Conservation (phyloP, 2,113 vertebrate species). For the Xenopus tropicalis region UCB_Xtro_10.0 CM004445.2:8839501-8840000, state of each 20-base stretch:
- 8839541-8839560: slow-evolving; percentile 7
- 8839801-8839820: not conserved
- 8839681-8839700: slow-evolving; percentile 70
- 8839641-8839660: not conserved
- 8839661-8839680: slow-evolving; percentile 46
- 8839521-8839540: not conserved
- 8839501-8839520: not conserved
- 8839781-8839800: slow-evolving; percentile 23
- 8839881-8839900: not conserved
- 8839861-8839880: not conserved
- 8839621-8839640: not conserved
- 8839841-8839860: not conserved
- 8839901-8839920: slow-evolving; percentile 36
- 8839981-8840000: not conserved
- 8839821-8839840: not conserved
- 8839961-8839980: not conserved
- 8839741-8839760: no score
- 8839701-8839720: slow-evolving; percentile 85
- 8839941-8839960: not conserved
- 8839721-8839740: slow-evolving; percentile 38
- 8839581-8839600: no score
- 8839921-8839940: slow-evolving; percentile 30
- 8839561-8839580: no score
- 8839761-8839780: slow-evolving; percentile 28
- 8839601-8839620: not conserved